Evolutionary conservation across 2,113 vertebrate species (phyloP), one percentile per base, ranked within the genome.

Genomic region (Podarcis cretensis): DNA sequence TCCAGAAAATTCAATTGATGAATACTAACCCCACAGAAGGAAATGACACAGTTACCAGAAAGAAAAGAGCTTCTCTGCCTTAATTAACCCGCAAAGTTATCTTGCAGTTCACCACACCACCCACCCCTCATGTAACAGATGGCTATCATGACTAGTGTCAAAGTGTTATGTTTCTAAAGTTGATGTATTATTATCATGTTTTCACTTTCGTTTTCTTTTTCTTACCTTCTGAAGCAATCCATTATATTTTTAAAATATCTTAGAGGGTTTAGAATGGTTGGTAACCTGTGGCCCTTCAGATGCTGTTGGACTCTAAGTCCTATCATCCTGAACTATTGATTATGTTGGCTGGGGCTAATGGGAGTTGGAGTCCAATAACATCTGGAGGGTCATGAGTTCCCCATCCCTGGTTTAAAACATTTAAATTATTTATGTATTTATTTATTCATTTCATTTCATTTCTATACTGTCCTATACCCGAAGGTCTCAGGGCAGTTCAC

Each of bases 41-140:
- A 23, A 94, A 23, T 40, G 6, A 6, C 76, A 88, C 63, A 82
- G 27, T 93, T 86, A 92, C 2, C 3, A 20, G 37, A 20, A 91
- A 66, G 14, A 91, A 95, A 93, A 69, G 69, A 37, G 27, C 5
- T 86, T 87, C 48, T 85, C 89, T 90, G 73, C 75, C 21, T 86
- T 88, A 37, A 91, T 90, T 93, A 92, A 88, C 23, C 81, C 32
- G 90, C 16, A 79, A 91, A 92, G 5, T 32, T 57, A 83, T 30
- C 35, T 78, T 65, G 3, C 30, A 66, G 30, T 20, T 90, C 71
- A 12, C 74, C 20, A 77, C 91, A 92, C 48, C 9, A 48, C 10
- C 48, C 48, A 48, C 48, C 48, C 48, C 48, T 48, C 48, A 78
- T 14, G 2, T 54, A 84, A 80, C 13, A 74, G 75, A 88, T 37